These are phyloP conservation scores for Vireo griseus DNA, from an alignment of 2,797 vertebrate species.

Conservation along the genomic window DNA sequence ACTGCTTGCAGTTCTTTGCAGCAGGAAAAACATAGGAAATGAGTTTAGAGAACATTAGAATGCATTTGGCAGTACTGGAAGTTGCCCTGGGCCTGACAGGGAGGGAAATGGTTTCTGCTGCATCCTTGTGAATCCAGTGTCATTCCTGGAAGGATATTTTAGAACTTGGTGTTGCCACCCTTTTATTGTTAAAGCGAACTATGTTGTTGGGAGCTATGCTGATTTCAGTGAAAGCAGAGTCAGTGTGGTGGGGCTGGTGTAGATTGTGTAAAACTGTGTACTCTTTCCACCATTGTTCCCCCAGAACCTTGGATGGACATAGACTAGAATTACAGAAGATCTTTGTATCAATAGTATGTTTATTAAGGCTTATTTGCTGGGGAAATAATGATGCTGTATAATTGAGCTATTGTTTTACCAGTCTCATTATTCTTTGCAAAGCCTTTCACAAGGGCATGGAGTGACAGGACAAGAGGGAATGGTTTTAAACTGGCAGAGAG, in stretches of 20 bases:
- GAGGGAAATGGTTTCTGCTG: neutral
- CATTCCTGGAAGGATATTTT: neutral
- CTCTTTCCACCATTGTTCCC: neutral
- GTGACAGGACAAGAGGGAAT: neutral
- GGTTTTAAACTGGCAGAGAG: neutral
- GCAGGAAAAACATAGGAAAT: neutral
- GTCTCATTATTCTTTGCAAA: neutral
- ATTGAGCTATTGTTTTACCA: neutral
- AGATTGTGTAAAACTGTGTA: neutral
- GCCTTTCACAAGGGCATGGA: neutral
- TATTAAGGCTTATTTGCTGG: neutral
- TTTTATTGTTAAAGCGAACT: neutral
- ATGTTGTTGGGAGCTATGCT: neutral
- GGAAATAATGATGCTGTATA: neutral
- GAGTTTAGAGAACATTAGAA: neutral
- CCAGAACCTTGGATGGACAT: neutral
- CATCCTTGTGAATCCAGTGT: neutral
- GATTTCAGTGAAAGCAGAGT: neutral
- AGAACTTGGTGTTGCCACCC: neutral
- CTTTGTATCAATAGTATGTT: neutral
- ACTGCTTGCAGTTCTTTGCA: neutral
- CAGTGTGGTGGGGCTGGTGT: neutral
- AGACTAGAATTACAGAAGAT: neutral
- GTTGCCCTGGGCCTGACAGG: neutral
- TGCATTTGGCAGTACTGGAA: neutral